Evolutionary conservation across 1,140 invertebrate species (phyloP), one percentile per base, ranked within the genome.

Genomic region (Mizuhopecten yessoensis): DNA sequence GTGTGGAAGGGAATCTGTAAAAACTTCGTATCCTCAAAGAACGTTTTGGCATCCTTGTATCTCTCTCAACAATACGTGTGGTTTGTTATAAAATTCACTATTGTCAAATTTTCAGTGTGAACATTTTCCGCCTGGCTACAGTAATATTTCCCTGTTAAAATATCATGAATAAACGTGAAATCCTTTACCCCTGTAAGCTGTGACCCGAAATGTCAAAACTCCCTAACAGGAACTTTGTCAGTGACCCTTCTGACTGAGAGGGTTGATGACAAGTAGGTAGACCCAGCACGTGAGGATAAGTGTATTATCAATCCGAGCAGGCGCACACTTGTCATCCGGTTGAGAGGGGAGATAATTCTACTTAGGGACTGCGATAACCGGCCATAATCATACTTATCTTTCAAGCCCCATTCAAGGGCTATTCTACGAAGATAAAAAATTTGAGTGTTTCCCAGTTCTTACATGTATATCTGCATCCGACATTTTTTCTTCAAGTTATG

Each of bases 311-410:
- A 29, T 29, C 57, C 11, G 57, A 75, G 57, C 57, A 75, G 57
- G 57, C 57, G 57, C 57, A 75, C 57, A 75, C 57, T 75, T 75
- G 57, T 75, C 57, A 75, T 75, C 57, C 57, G 57, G 57, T 75
- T 29, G n/a, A 75, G 23, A 75, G 57, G 45, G 57, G 57, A 75
- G 57, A 75, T 75, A 75, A 75, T 75, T n/a, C 57, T 17, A 10
- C 57, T 75, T 29, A 2, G n/a, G 5, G 1, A n/a, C 5, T 29
- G 0, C 11, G 57, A 75, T 75, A 75, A 75, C n/a, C n/a, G n/a
- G 5, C 11, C 23, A 75, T 75, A 29, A 11, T 75, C 3, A 20
- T 29, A 3, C 57, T 75, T 75, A 75, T 75, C 57, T 75, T n/a
- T 29, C 1, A 7, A 0, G 57, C 5, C 5, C 23, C 23, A 75